phyloP scores from a whole-genome alignment of 1,140 invertebrate genomes.

The honey bee (Apis mellifera) region DNA sequence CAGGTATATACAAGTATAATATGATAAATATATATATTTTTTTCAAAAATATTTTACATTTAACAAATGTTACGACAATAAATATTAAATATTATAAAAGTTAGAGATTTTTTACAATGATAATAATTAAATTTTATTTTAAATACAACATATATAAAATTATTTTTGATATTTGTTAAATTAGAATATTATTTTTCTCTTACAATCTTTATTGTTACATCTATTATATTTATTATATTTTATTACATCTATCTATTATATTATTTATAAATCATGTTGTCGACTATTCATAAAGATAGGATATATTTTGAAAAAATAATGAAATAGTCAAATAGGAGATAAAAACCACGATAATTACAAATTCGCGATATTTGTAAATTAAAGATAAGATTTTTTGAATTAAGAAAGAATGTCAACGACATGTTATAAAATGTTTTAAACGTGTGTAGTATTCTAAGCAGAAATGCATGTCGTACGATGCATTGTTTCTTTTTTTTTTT shows the following conservation, averaged over 20 bases:
- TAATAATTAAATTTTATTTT: too few species aligned
- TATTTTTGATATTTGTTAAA: not conserved
- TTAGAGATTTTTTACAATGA: not conserved
- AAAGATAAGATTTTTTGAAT: not conserved
- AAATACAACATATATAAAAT: too few species aligned
- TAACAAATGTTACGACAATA: too few species aligned
- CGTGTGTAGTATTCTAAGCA: conserved; percentile 40
- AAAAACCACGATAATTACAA: not conserved
- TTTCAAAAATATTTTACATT: not conserved
- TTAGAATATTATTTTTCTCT: not conserved
- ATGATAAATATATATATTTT: not conserved
- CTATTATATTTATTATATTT: not conserved
- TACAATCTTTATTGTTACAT: not conserved
- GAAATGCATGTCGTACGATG: conserved; percentile 22
- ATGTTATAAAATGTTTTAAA: conserved; percentile 24
- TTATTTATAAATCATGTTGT: too few species aligned
- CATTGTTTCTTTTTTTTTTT: not conserved
- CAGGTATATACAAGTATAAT: not conserved
- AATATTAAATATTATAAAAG: not conserved
- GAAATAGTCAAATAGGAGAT: not conserved
- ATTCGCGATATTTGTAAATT: not conserved
- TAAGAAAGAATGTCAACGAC: conserved; percentile 23
- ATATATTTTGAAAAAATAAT: not conserved
- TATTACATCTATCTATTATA: too few species aligned
- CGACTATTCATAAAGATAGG: too few species aligned